These are phyloP conservation scores for Cervus canadensis DNA, from an alignment of 2,113 vertebrate species.

Conservation along the genomic window DNA sequence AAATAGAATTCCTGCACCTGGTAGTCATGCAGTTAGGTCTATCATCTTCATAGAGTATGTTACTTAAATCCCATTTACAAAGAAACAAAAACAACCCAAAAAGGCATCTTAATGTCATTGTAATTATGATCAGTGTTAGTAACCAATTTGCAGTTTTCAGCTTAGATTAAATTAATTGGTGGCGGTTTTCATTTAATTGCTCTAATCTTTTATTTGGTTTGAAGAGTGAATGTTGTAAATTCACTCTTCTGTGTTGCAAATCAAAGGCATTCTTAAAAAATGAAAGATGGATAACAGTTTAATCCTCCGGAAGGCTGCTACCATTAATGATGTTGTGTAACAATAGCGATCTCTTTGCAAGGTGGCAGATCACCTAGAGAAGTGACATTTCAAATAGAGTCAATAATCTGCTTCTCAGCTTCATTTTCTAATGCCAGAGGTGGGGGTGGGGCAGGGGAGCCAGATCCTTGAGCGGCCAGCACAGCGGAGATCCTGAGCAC, in stretches of 20 bases:
- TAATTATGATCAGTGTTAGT: conserved; percentile 72
- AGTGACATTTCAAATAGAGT: conserved; percentile 25
- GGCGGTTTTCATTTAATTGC: conserved; percentile 63
- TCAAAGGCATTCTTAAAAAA: conserved; percentile 53
- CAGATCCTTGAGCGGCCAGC: not conserved
- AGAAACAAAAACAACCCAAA: conserved; percentile 73
- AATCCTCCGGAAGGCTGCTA: conserved; percentile 27
- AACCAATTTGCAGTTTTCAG: conserved; percentile 65
- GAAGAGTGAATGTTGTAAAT: not conserved
- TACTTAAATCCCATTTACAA: conserved; percentile 77
- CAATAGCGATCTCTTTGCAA: not conserved
- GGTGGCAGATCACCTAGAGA: not conserved
- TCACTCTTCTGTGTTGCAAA: not conserved
- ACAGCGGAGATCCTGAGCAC: not conserved
- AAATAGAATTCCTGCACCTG: conserved; percentile 84
- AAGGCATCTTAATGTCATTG: conserved; percentile 57
- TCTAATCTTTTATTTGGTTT: conserved; percentile 69
- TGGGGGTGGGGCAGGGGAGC: too few relatives aligned
- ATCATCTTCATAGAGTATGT: conserved; percentile 53
- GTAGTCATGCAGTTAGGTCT: conserved; percentile 64
- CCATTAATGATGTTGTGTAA: not conserved
- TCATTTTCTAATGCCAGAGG: not conserved
- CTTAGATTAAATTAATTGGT: conserved; percentile 63
- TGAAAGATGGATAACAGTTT: conserved; percentile 19
- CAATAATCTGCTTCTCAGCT: not conserved